Evolutionary conservation across 2,113 vertebrate species (phyloP), one percentile per base, ranked within the genome.

Genomic region (Tychaedon coryphoeus): DNA sequence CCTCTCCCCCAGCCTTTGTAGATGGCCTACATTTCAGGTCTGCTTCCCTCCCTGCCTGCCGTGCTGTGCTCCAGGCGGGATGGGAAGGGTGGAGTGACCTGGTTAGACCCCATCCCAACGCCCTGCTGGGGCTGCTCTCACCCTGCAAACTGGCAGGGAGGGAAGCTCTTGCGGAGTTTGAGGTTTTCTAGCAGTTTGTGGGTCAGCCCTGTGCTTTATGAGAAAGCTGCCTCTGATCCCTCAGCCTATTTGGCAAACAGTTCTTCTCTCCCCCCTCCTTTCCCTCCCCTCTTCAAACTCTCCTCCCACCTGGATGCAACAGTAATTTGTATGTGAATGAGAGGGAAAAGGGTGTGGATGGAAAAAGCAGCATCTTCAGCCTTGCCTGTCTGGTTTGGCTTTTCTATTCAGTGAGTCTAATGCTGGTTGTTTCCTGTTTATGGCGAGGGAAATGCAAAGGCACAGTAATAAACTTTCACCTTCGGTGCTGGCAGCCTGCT

Each of bases 201-300:
- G 96, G 94, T 94, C 96, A 97, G 94, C 86, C 88, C 79, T 33
- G 72, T 0, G 42, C 95, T 93, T 97, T 94, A 95, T 97, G 95
- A 95, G 94, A 96, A 96, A 96, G 86, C 94, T 97, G 54, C 78
- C 93, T 91, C 94, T 97, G 82, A 94, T 94, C 96, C 96, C 96
- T 95, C 95, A 94, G 47, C 92, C 92, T 94, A 92, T 74, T 97
- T 97, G 96, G 96, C 96, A 97, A 88, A 88, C 18, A 1, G 34
- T 64, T 72, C 74, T 88, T 6, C 5, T 67, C 53, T 14, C 9
- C 10, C 61, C 64, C 31, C 64, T 1, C 40, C 89, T 66, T 66
- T 0, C 74, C 57, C 89, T 65, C 81, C 74, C 66, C 54, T 56
- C 79, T 80, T 77, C 79, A 78, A 95, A 75, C 86, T 94, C 94